These are phyloP conservation scores for Gobionotothen gibberifrons DNA, from an alignment of 2,797 vertebrate species.

Conservation along the genomic window DNA sequence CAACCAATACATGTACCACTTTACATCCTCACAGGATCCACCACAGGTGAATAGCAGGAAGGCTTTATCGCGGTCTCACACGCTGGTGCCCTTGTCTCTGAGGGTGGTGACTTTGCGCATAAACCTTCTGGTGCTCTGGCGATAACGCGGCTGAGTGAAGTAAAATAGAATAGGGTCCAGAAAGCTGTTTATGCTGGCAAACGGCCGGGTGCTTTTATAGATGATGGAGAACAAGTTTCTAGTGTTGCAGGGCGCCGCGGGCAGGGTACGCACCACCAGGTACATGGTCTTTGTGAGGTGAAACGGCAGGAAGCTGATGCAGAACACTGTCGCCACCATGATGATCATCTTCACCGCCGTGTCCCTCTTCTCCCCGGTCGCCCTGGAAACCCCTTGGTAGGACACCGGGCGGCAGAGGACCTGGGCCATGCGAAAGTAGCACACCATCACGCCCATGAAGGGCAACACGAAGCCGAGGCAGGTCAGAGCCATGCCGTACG, in stretches of 20 bases:
- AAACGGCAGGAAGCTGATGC: conserved; percentile 95
- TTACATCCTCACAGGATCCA: not conserved
- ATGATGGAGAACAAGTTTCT: conserved; percentile 90
- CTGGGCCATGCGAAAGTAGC: conserved; percentile 91
- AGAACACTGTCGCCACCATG: conserved; percentile 90
- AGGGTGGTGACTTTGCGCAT: conserved; percentile 85
- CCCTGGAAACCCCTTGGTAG: conserved; percentile 61
- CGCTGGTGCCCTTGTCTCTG: conserved; percentile 71
- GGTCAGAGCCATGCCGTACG: conserved; percentile 94
- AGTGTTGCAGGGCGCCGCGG: conserved; percentile 72
- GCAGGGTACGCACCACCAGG: conserved; percentile 87
- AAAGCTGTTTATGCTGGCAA: conserved; percentile 97
- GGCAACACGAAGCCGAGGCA: conserved; percentile 91
- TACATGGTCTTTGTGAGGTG: conserved; percentile 96
- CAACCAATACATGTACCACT: not conserved
- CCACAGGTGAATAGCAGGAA: not conserved
- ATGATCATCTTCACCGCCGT: conserved; percentile 92
- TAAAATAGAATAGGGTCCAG: conserved; percentile 97
- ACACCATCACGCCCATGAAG: conserved; percentile 88
- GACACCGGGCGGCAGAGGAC: conserved; percentile 85
- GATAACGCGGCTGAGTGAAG: conserved; percentile 92
- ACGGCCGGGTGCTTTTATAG: conserved; percentile 94
- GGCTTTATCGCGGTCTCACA: conserved; percentile 35
- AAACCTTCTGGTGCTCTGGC: conserved; percentile 85
- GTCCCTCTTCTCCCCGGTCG: conserved; percentile 85